Evolutionary conservation across 2,113 vertebrate genomes (phyloP).

Genomic region (Monarcha castaneiventris): DNA sequence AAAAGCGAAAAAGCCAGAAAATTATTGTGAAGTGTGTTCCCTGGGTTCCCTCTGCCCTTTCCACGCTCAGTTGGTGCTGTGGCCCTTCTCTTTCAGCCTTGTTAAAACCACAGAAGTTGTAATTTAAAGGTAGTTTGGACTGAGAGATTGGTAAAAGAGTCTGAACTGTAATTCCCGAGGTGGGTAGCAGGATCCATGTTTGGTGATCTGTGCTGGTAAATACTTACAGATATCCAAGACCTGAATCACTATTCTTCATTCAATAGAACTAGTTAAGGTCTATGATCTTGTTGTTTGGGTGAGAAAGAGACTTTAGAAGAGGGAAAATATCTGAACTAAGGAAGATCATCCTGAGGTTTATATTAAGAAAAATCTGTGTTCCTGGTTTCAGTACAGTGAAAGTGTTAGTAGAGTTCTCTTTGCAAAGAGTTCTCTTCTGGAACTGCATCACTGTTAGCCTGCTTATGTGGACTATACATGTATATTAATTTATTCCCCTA

Average conservation of each 20-base stretch:
- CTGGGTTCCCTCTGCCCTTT: background rate
- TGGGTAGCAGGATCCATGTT: background rate
- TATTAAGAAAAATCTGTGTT: background rate
- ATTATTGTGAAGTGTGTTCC: background rate
- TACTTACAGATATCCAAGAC: background rate
- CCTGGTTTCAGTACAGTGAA: background rate
- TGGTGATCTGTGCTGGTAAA: background rate
- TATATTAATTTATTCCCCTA: background rate
- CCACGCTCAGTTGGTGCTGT: background rate
- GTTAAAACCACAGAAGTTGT: background rate
- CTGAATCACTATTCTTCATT: background rate
- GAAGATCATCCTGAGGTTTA: background rate
- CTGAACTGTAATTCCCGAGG: background rate
- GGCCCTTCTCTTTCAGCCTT: background rate
- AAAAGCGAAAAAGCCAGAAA: background rate
- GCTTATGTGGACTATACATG: background rate
- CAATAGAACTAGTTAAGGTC: background rate
- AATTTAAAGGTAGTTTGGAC: background rate
- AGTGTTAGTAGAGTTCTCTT: background rate
- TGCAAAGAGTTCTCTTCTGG: background rate
- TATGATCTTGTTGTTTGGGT: background rate
- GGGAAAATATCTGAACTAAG: background rate
- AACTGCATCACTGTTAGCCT: background rate
- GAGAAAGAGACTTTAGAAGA: background rate
- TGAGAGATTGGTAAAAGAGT: background rate